phyloP scores from a whole-genome alignment of 1,140 invertebrate species.

The Polypedilum vanderplanki region DNA sequence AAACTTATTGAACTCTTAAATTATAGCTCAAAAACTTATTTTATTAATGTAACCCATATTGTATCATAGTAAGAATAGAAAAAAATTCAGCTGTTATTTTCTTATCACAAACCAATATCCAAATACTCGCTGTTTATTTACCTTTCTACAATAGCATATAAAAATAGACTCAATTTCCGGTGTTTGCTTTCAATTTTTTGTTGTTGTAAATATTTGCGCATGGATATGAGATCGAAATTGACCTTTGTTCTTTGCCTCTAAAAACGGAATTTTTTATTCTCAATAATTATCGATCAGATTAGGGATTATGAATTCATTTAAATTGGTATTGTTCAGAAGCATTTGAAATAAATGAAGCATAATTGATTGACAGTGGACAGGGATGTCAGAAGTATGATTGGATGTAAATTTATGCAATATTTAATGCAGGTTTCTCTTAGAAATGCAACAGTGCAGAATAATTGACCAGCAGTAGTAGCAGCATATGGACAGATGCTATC shows the following conservation, averaged over 20 bases:
- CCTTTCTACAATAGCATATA: not conserved
- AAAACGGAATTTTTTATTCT: not conserved
- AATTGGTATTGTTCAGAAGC: not conserved
- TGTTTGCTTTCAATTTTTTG: not conserved
- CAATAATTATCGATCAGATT: not conserved
- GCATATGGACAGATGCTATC: not conserved
- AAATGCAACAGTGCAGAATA: conserved; percentile 25
- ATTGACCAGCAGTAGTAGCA: conserved; percentile 4
- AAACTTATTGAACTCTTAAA: no score
- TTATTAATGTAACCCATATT: conserved; percentile 23
- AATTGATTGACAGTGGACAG: conserved; percentile 28
- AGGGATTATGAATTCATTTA: not conserved
- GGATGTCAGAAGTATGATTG: not conserved
- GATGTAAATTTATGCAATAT: not conserved
- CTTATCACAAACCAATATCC: not conserved
- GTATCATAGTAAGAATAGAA: not conserved
- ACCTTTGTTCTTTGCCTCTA: not conserved
- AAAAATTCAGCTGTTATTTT: not conserved
- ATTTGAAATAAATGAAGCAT: not conserved
- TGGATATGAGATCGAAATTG: conserved; percentile 3
- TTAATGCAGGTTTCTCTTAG: not conserved
- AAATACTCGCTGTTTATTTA: not conserved
- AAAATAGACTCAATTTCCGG: not conserved
- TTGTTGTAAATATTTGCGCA: not conserved
- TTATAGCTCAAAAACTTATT: no score